These are phyloP conservation scores for Pyrrhia umbra DNA, from an alignment of 2,888 invertebrate species.

Conservation along the genomic window DNA sequence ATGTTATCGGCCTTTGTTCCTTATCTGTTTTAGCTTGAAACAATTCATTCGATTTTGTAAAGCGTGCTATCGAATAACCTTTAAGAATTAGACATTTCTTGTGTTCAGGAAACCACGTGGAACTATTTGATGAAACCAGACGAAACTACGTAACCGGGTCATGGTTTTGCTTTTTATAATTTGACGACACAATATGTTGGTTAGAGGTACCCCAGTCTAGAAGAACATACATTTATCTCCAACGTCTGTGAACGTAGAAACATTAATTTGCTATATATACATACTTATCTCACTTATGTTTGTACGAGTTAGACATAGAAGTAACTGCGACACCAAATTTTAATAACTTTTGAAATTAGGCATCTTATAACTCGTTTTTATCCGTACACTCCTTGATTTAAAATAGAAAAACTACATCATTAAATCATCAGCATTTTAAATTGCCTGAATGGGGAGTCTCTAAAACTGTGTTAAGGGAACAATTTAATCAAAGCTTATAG, in stretches of 20 bases:
- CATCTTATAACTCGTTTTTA: slow-evolving; percentile 42
- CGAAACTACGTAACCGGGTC: too few relatives aligned
- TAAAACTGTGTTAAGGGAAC: slow-evolving; percentile 34
- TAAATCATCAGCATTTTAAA: too few relatives aligned
- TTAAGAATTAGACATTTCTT: background rate
- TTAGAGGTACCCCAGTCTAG: too few relatives aligned
- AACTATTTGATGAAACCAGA: too few relatives aligned
- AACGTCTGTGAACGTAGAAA: background rate
- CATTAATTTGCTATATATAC: slow-evolving; percentile 1
- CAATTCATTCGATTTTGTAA: slow-evolving; percentile 50
- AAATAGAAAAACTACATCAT: background rate
- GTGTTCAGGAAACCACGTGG: background rate
- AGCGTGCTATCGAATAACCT: slow-evolving; percentile 1
- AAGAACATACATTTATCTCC: slow-evolving; percentile 32
- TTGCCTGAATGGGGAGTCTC: background rate
- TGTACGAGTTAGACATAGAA: slow-evolving; percentile 27
- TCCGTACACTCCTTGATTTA: slow-evolving; percentile 26
- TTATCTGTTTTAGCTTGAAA: slow-evolving; percentile 45
- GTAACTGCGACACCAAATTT: slow-evolving; percentile 30
- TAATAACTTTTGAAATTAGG: slow-evolving; percentile 39
- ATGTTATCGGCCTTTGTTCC: slow-evolving; percentile 63
- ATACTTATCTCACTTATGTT: slow-evolving; percentile 30
- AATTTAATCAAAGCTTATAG: slow-evolving; percentile 52
- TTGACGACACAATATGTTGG: too few relatives aligned
- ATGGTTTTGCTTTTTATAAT: too few relatives aligned